Conservation (phyloP, 2,797 vertebrate species). For the Trachops cirrhosus region DNA sequence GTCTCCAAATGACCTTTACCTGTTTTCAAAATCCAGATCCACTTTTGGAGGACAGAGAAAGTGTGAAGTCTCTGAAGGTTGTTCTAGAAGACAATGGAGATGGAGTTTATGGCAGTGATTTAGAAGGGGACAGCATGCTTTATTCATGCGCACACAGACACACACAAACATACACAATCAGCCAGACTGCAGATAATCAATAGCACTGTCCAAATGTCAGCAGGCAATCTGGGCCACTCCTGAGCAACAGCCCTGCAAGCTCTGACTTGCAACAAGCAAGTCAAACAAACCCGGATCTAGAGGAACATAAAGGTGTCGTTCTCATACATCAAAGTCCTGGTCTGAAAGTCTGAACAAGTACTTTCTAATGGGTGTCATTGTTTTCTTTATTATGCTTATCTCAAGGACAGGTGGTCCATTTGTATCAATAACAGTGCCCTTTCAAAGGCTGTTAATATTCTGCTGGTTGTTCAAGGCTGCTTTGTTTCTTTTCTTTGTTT, state of each 20-base stretch:
- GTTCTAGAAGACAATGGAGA: not conserved
- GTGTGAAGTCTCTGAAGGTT: not conserved
- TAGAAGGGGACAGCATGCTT: not conserved
- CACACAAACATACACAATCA: not conserved
- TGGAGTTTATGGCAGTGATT: not conserved
- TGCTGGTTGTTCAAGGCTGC: not conserved
- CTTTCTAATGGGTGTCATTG: conserved; percentile 49
- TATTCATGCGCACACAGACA: not conserved
- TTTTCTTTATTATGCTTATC: conserved; percentile 61
- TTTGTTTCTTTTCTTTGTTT: conserved; percentile 13
- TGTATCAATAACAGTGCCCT: conserved; percentile 32
- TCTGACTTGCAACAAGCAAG: not conserved
- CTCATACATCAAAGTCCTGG: conserved; percentile 30
- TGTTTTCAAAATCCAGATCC: not conserved
- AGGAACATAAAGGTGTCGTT: not conserved
- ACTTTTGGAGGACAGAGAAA: not conserved
- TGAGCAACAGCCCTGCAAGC: not conserved
- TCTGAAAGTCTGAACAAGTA: conserved; percentile 47
- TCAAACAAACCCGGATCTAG: not conserved
- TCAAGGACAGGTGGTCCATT: conserved; percentile 45
- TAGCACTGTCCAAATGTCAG: not conserved
- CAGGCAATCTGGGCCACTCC: not conserved
- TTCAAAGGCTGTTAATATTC: conserved; percentile 18
- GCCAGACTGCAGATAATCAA: not conserved
- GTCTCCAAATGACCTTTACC: not conserved